Evolutionary conservation across 2,888 invertebrate species (phyloP).

Genomic region (Brachyptera risi): DNA sequence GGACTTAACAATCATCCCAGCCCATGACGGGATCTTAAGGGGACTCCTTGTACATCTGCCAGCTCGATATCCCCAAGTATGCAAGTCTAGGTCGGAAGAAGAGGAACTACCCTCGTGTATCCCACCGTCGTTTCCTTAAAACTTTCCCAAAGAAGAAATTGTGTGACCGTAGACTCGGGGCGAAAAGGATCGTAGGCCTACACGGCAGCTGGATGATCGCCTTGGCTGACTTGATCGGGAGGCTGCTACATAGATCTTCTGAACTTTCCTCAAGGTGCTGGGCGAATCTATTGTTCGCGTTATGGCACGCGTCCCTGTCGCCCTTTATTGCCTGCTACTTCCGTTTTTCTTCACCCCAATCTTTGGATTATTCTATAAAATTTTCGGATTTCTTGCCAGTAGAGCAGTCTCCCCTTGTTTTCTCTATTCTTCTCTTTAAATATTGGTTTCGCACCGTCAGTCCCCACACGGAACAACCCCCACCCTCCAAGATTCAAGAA

Average conservation of each 20-base stretch:
- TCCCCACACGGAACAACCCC: background rate
- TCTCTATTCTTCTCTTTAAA: background rate
- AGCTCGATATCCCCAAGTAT: too few species aligned
- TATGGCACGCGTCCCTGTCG: background rate
- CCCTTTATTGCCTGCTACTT: slow-evolving; percentile 2
- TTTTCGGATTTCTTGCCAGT: background rate
- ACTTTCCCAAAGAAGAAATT: background rate
- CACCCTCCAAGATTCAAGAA: too few species aligned
- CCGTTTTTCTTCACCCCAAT: background rate
- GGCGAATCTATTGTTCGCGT: background rate
- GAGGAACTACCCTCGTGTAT: background rate
- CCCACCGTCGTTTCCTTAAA: background rate
- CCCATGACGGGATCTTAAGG: background rate
- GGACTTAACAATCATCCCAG: background rate
- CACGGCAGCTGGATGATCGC: too few species aligned
- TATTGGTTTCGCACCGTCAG: background rate
- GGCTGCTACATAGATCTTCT: background rate
- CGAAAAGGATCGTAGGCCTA: too few species aligned
- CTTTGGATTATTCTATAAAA: background rate
- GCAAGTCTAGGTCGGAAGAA: too few species aligned
- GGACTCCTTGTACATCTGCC: background rate
- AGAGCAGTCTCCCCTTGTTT: background rate
- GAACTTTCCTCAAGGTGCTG: background rate
- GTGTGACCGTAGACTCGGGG: too few species aligned
- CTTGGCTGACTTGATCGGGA: background rate